Percentiles rank a stretch among this genome's conserved stretches.
Evolutionary conservation across 92 coral and sea anemone genomes (phyloP).

Genomic region (Umimayanthus kanabou): DNA sequence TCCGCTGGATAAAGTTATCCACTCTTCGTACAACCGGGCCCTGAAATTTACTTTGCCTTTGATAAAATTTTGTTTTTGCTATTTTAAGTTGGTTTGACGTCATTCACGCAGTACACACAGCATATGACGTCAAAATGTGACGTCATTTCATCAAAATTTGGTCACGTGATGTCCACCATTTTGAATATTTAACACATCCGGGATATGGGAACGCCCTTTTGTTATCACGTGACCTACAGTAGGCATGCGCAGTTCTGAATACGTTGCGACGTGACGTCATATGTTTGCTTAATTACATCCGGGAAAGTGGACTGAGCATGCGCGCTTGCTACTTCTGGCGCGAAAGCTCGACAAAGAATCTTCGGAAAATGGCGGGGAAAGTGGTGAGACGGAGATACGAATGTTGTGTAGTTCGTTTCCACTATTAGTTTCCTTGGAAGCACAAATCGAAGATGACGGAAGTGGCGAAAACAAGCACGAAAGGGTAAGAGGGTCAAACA

Average conservation of each 20-base stretch:
- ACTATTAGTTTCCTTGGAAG: neutral
- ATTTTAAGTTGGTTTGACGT: too few species aligned
- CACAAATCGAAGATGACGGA: constrained; percentile 24
- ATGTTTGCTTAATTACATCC: constrained; percentile 18
- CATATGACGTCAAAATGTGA: constrained; percentile 19
- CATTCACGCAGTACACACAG: neutral
- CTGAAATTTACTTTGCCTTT: too few species aligned
- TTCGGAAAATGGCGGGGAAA: constrained; percentile 16
- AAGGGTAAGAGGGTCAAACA: constrained; percentile 6
- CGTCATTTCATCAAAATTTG: neutral
- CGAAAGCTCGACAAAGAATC: constrained; percentile 14
- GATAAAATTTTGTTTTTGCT: too few species aligned
- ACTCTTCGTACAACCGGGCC: too few species aligned
- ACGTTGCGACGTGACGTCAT: constrained; percentile 22
- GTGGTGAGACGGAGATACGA: neutral
- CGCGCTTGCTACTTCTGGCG: constrained; percentile 22
- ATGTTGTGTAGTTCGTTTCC: neutral
- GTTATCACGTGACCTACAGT: constrained; percentile 8
- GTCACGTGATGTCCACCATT: constrained; percentile 39
- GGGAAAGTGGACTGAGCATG: constrained; percentile 36
- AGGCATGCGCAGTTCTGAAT: constrained; percentile 15
- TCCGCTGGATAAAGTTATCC: too few species aligned
- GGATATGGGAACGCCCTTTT: constrained; percentile 22
- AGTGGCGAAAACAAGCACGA: neutral
- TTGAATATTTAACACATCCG: constrained; percentile 26